Evolutionary conservation across 1,140 invertebrate genomes (phyloP).

Genomic region (Pseudachorutes palmiensis): DNA sequence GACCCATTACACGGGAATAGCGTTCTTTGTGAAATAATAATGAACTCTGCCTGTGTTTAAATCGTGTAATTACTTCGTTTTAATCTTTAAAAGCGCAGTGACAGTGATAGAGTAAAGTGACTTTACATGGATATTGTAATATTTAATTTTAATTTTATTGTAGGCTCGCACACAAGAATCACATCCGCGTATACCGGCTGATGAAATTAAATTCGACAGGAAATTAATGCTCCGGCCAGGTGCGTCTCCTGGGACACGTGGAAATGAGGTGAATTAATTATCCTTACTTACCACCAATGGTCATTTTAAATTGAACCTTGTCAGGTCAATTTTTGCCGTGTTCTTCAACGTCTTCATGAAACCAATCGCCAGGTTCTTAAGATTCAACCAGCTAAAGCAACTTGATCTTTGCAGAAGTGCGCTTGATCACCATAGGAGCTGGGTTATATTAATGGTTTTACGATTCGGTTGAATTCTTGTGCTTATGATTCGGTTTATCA

Average conservation of each 20-base stretch:
- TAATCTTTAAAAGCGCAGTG: no score
- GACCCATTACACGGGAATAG: no score
- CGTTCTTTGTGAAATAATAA: no score
- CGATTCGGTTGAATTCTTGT: background rate
- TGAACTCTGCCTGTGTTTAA: no score
- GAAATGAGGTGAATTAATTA: background rate
- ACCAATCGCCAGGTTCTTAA: background rate
- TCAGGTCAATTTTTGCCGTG: background rate
- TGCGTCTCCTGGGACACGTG: background rate
- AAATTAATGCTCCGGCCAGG: background rate
- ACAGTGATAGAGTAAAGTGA: no score
- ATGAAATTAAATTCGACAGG: background rate
- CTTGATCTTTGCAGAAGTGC: background rate
- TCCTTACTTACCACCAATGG: background rate
- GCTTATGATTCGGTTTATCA: background rate
- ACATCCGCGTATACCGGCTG: background rate
- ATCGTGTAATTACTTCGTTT: no score
- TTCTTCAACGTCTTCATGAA: background rate
- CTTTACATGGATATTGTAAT: no score
- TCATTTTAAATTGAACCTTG: background rate
- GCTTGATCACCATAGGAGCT: background rate
- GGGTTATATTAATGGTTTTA: background rate
- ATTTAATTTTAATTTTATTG: no score
- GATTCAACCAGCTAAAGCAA: background rate
- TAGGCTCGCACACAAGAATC: background rate